Evolutionary conservation across 2,888 invertebrate species (phyloP), one percentile per base, ranked within the genome.

Genomic region (Eupithecia insigniata): DNA sequence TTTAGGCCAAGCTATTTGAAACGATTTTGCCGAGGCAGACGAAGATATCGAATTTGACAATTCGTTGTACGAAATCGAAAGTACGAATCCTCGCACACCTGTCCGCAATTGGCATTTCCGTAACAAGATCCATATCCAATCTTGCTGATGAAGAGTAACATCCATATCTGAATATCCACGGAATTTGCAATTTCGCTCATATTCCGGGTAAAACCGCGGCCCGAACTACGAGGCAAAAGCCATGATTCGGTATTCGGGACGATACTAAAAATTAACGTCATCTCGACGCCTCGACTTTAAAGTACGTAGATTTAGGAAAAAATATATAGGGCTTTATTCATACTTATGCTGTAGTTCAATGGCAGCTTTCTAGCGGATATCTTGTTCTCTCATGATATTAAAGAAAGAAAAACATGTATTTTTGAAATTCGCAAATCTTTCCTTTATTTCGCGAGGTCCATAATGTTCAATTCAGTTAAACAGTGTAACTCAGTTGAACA

Each of bases 101-200:
- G 28, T 8, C 28, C 60, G 26, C 60, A 30, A 18, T 60, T 34
- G 62, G 62, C 32, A 62, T 32, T n/a, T 62, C 60, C 14, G 64
- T 58, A 58, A 58, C 58, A 36, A 28, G 58, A 67, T 67, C 34
- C 58, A 36, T 28, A 51, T 58, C 58, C 67, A 58, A 67, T 67
- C 58, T 58, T 34, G 34, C 66, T 32, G 51, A 55, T 67, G 36
- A 67, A 28, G 4, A 28, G 51, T 51, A 26, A 26, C n/a, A 60
- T n/a, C 60, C 55, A 43, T 18, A 67, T 18, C 28, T 26, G 36
- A 67, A 67, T 67, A 55, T 67, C 67, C 58, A 60, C 67, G 32
- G 36, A 67, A 67, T 67, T 67, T 67, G 36, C 67, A 67, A 67
- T 67, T 58, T 60, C 55, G 26, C 61, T 62, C 61, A 62, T 61